phyloP scores from a whole-genome alignment of 2,113 vertebrate species.

The Cyanoliseus patagonus region DNA sequence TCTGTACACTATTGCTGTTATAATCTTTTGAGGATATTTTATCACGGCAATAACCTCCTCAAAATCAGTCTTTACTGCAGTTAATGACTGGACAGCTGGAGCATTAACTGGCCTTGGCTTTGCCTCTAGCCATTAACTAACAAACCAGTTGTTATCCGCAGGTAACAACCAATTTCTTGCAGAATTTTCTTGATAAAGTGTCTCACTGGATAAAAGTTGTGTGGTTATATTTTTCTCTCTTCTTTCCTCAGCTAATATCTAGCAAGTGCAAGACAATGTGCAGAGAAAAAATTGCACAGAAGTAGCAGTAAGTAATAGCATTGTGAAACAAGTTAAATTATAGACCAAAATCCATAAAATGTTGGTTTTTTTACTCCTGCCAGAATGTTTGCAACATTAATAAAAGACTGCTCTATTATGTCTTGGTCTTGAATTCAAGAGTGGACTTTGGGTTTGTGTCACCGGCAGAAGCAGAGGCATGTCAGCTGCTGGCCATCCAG shows the following conservation, averaged over 20 bases:
- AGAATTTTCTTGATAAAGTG: constrained; percentile 75
- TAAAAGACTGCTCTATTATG: neutral
- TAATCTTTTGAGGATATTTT: constrained; percentile 88
- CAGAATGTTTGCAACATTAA: constrained; percentile 26
- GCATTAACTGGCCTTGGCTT: constrained; percentile 81
- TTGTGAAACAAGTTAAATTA: constrained; percentile 34
- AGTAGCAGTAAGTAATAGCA: neutral
- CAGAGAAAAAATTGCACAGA: neutral
- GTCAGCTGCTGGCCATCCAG: neutral
- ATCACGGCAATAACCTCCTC: constrained; percentile 84
- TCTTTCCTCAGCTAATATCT: neutral
- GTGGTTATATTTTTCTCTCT: neutral
- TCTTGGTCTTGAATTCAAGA: neutral
- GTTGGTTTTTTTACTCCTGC: constrained; percentile 39
- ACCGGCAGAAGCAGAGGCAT: neutral
- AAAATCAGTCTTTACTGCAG: constrained; percentile 85
- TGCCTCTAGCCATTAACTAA: constrained; percentile 80
- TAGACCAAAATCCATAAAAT: constrained; percentile 35
- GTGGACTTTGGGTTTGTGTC: neutral
- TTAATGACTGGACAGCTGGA: constrained; percentile 86
- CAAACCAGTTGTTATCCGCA: constrained; percentile 83
- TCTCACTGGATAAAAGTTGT: constrained; percentile 62
- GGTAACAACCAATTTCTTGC: constrained; percentile 80
- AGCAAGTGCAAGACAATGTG: neutral
- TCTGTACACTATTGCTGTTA: constrained; percentile 81